These are phyloP conservation scores for Clamator glandarius DNA, from an alignment of 2,797 vertebrate species.

Conservation along the genomic window DNA sequence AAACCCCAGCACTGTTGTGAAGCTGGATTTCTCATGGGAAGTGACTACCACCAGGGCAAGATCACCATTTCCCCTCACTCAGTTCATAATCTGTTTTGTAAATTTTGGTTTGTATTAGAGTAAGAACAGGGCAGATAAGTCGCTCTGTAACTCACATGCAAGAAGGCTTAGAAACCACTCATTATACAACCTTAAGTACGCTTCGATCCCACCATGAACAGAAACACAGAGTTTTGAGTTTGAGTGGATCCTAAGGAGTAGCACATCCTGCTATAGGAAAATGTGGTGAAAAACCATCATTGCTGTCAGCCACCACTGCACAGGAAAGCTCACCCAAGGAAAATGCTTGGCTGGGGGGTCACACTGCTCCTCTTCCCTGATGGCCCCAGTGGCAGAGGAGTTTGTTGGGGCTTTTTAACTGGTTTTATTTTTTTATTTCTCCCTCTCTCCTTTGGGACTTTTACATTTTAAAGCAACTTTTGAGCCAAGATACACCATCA, in stretches of 20 bases:
- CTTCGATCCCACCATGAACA: neutral
- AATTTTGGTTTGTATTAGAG: neutral
- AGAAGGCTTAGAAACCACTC: neutral
- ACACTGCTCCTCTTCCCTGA: neutral
- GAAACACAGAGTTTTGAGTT: neutral
- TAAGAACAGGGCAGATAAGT: neutral
- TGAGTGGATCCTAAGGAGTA: neutral
- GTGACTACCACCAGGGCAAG: neutral
- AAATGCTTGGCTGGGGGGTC: neutral
- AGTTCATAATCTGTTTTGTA: neutral
- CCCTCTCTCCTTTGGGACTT: neutral
- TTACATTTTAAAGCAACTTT: neutral
- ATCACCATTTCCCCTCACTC: neutral
- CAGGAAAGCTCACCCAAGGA: neutral
- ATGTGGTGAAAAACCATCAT: neutral
- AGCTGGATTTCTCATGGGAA: neutral
- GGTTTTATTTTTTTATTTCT: neutral
- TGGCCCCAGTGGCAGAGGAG: neutral
- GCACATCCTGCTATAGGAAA: neutral
- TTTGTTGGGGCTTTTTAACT: neutral
- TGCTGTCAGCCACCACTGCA: rapidly evolving
- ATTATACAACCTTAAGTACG: neutral
- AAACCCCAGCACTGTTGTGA: neutral
- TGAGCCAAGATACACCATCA: neutral
- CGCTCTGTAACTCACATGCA: rapidly evolving